Evolutionary conservation across 2,888 invertebrate genomes (phyloP), one percentile per base, ranked within the genome.

Genomic region (Galerucella calmariensis): DNA sequence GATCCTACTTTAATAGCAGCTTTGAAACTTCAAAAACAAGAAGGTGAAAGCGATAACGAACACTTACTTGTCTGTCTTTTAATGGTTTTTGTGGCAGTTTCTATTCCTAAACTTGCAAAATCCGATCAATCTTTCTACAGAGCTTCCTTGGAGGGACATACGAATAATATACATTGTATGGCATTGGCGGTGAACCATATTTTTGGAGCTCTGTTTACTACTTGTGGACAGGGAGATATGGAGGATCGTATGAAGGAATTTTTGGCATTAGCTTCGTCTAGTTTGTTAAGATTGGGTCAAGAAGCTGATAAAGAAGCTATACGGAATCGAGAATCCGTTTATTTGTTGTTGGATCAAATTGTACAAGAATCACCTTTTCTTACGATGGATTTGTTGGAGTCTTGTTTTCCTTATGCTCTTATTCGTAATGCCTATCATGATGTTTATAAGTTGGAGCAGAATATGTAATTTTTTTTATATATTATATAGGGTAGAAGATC

Each of bases 81-180:
- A 75, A 97, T 99, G 97, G 99, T 99, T 6, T 99, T 99, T 87
- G 96, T 99, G 0, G 99, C 99, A 0, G 98, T 99, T 16, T 97
- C 98, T 0, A 94, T 99, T 81, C 99, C 99, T 1, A 95, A 97
- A 87, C 90, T 99, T 67, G 98, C 99, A 1, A 92, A 95, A 75
- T 95, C 93, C 82, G 98, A 98, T 75, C 93, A 92, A 70, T 96
- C 97, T 0, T 95, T 96, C 83, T 96, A 96, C 85, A 90, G 95
- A 74, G 94, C 96, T 0, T 94, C 95, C 0, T 88, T 95, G 74
- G 94, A 95, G 89, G 98, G 97, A 0, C 98, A 99, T 86, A 93
- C 96, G n/a, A 99, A 99, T 88, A 99, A 99, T 87, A 97, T 97
- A 77, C 99, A 99, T 87, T 99, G 99, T 85, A 95, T 99, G 91